phyloP scores from a whole-genome alignment of 2,888 invertebrate species.

The Lysandra coridon region DNA sequence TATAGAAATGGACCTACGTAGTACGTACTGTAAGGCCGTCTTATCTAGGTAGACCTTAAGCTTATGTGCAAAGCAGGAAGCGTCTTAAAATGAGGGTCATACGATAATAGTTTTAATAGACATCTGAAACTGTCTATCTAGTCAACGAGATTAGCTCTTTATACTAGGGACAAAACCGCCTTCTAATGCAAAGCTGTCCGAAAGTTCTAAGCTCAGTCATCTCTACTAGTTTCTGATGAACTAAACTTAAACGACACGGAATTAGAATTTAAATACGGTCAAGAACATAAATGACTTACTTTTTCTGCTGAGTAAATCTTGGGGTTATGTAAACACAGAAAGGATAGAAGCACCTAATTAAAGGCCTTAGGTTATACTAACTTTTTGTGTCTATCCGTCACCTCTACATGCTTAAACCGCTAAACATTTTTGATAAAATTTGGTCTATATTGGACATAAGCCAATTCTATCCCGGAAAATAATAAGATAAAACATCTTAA shows the following conservation, averaged over 20 bases:
- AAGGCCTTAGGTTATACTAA: neutral
- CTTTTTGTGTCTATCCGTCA: no score
- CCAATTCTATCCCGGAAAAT: no score
- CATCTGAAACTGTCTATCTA: neutral
- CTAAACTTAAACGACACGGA: neutral
- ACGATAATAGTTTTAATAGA: no score
- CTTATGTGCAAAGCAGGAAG: no score
- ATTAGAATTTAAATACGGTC: constrained; percentile 11
- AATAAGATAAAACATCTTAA: neutral
- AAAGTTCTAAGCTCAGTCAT: neutral
- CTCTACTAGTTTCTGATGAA: neutral
- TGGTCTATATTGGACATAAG: no score
- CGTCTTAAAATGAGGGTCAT: no score
- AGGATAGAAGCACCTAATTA: neutral
- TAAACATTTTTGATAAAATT: no score
- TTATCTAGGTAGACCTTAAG: no score
- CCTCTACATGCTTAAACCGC: no score
- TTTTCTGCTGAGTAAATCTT: neutral
- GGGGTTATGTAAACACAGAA: neutral
- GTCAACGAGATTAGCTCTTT: neutral
- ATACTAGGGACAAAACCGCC: neutral
- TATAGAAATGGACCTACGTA: no score
- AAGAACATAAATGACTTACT: constrained; percentile 3
- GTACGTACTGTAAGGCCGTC: no score
- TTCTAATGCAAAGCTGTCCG: neutral